Evolutionary conservation across 1,140 invertebrate genomes (phyloP).

Genomic region (Brachionus calyciflorus): DNA sequence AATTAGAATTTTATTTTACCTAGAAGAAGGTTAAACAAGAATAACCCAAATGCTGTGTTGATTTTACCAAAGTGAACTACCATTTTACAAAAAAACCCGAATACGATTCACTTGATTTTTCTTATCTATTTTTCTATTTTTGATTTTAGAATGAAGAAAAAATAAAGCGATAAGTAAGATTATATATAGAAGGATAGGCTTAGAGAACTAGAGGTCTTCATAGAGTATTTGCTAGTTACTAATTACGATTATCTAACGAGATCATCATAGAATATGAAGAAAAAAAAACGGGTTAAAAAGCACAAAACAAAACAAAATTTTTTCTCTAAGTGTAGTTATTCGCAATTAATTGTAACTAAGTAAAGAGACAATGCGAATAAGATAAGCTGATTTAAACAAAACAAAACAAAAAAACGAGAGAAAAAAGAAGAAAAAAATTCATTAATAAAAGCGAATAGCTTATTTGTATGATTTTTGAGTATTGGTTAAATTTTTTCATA

Average conservation of each 20-base stretch:
- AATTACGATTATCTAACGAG: constrained; percentile 29
- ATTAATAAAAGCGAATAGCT: constrained; percentile 16
- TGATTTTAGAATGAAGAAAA: neutral
- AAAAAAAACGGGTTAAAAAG: constrained; percentile 20
- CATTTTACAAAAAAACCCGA: neutral
- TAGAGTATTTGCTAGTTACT: constrained; percentile 7
- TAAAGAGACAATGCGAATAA: neutral
- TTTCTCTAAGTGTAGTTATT: constrained; percentile 38
- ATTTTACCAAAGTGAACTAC: neutral
- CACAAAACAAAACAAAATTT: constrained; percentile 41
- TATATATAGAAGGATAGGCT: constrained; percentile 7
- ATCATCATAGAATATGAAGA: neutral
- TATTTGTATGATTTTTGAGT: constrained; percentile 31
- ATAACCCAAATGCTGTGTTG: neutral
- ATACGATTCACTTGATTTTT: neutral
- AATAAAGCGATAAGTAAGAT: constrained; percentile 21
- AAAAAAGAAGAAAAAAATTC: neutral
- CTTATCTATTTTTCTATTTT: neutral
- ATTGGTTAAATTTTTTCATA: constrained; percentile 23
- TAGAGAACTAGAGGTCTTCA: neutral
- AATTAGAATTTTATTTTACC: too few relatives aligned
- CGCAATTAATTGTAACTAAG: constrained; percentile 33
- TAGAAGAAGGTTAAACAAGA: neutral
- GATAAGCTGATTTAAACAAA: constrained; percentile 21
- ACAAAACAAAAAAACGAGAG: neutral